These are phyloP conservation scores for Muscicapa comitata DNA, from an alignment of 2,797 vertebrate genomes.

Conservation along the genomic window DNA sequence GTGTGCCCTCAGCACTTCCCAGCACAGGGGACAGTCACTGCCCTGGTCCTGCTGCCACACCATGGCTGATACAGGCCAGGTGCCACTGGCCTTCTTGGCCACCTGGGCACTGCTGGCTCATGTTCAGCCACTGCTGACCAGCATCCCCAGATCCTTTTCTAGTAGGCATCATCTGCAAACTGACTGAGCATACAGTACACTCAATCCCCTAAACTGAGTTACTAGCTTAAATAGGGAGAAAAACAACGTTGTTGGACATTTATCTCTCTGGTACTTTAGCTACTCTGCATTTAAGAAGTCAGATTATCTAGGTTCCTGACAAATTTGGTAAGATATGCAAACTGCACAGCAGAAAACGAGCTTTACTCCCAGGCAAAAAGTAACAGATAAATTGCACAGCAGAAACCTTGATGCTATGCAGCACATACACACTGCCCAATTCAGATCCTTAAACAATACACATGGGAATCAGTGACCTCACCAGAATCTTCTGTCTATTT, in stretches of 20 bases:
- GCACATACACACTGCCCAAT: not conserved
- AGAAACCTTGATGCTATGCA: not conserved
- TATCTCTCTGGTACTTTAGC: not conserved
- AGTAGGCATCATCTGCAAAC: not conserved
- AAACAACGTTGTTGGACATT: not conserved
- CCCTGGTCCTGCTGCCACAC: not conserved
- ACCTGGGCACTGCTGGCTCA: not conserved
- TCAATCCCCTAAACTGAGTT: not conserved
- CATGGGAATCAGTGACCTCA: not conserved
- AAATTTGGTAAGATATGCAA: not conserved
- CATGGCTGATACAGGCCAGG: not conserved
- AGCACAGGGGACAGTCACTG: accelerated
- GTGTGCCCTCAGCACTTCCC: not conserved
- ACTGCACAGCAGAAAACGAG: not conserved
- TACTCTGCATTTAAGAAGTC: not conserved
- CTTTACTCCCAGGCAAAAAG: not conserved
- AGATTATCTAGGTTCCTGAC: not conserved
- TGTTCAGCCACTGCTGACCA: accelerated
- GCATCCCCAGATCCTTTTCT: not conserved
- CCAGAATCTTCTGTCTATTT: not conserved
- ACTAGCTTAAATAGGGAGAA: not conserved
- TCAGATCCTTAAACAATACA: not conserved
- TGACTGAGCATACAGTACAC: not conserved
- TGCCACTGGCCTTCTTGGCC: not conserved
- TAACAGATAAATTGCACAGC: not conserved